phyloP scores from a whole-genome alignment of 2,797 vertebrate species.

The Bradypodion pumilum region DNA sequence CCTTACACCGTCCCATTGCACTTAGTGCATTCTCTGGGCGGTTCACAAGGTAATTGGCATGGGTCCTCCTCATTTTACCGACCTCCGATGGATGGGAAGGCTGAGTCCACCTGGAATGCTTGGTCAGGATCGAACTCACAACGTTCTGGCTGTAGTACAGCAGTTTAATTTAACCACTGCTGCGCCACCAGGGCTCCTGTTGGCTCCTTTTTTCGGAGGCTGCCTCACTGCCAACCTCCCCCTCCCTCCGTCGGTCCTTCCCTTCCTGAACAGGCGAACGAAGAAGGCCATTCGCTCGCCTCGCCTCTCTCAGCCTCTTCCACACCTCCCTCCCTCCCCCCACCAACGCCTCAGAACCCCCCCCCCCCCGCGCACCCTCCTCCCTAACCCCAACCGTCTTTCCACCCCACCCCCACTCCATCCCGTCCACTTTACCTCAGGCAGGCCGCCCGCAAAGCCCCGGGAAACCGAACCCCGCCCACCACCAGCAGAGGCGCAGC shows the following conservation, averaged over 20 bases:
- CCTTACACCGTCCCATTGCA: no score
- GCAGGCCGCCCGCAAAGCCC: slow-evolving; percentile 50
- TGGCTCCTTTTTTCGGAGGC: no score
- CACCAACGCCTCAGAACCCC: neutral
- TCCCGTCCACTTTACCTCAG: slow-evolving; percentile 49
- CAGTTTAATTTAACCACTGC: no score
- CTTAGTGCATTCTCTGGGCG: no score
- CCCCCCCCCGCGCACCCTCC: neutral
- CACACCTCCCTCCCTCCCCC: neutral
- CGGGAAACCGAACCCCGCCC: slow-evolving; percentile 30
- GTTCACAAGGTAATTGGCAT: no score
- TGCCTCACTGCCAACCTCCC: no score
- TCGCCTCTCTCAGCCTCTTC: neutral
- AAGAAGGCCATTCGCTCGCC: neutral
- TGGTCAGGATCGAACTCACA: no score
- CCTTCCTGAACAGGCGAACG: neutral
- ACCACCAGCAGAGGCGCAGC: slow-evolving; percentile 5
- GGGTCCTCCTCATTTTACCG: no score
- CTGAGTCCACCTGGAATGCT: no score
- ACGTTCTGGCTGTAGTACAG: no score
- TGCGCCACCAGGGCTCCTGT: no score
- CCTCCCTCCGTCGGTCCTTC: neutral
- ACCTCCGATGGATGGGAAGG: no score
- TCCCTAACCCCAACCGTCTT: neutral
- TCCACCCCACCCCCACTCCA: slow-evolving; percentile 7